A percentile compares a stretch with the other conserved stretches of the same genome.
These are phyloP conservation scores for Bilobella aurantiaca DNA, from an alignment of 1,140 invertebrate genomes.

Conservation along the genomic window DNA sequence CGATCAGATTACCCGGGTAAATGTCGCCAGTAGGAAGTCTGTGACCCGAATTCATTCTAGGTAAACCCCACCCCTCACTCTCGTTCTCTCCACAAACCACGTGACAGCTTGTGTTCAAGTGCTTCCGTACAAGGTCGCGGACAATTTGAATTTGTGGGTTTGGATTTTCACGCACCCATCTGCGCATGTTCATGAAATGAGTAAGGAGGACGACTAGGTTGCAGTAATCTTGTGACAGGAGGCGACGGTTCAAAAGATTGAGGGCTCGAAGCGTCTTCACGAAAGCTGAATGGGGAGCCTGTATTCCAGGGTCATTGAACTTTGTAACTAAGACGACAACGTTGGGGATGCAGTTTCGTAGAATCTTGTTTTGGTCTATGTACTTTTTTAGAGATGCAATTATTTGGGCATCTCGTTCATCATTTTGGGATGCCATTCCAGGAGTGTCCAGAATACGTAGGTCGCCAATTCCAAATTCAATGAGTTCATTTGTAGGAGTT, in stretches of 20 bases:
- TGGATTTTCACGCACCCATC: background rate
- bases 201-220: conserved; percentile 26
- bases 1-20: conserved; percentile 24
- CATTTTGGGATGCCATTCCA: conserved; percentile 13
- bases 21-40: conserved; percentile 17
- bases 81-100: conserved; percentile 25
- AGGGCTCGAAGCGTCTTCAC: conserved; percentile 17
- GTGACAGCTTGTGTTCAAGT: conserved; percentile 16
- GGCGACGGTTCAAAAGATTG: conserved; percentile 15
- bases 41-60: background rate
- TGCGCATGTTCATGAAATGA: conserved; percentile 21
- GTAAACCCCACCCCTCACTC: conserved; percentile 13
- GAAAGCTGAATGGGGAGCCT: conserved; percentile 11
- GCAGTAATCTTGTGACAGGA: conserved; percentile 16
- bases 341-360: conserved; percentile 17
- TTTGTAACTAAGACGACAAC: conserved; percentile 14
- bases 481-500: conserved; percentile 10
- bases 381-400: conserved; percentile 23
- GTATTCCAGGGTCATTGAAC: conserved; percentile 13
- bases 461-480: conserved; percentile 18
- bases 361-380: conserved; percentile 14
- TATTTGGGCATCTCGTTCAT: conserved; percentile 18
- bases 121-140: conserved; percentile 1
- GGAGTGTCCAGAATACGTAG: conserved; percentile 25
- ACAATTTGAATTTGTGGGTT: conserved; percentile 5